These are phyloP conservation scores for Hirtodrosophila histrioides DNA, from an alignment of 2,888 invertebrate species.

Conservation along the genomic window DNA sequence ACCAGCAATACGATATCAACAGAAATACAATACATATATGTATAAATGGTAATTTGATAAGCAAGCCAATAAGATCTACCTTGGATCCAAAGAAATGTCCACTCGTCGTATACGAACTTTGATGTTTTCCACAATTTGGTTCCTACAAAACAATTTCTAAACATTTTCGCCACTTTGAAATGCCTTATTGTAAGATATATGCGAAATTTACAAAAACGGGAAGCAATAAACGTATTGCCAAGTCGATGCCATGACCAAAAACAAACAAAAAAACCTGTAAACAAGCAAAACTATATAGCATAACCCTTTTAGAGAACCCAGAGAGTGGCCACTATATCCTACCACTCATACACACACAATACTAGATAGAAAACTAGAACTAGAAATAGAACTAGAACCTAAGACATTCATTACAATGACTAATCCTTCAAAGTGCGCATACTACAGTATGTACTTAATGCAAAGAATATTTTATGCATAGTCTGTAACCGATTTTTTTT, in stretches of 20 bases:
- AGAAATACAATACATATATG: not conserved
- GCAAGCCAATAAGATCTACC: too few relatives aligned
- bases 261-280: not conserved
- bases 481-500: constrained; percentile 34
- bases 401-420: not conserved
- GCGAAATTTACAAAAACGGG: constrained; percentile 7
- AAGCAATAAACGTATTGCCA: constrained; percentile 44
- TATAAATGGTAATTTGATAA: too few relatives aligned
- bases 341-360: constrained; percentile 1
- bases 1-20: constrained; percentile 33
- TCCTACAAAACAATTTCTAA: too few relatives aligned
- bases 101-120: constrained; percentile 2
- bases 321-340: constrained; percentile 4
- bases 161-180: constrained; percentile 2
- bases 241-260: constrained; percentile 43
- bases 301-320: not conserved
- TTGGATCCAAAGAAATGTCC: too few relatives aligned
- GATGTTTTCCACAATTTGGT: too few relatives aligned
- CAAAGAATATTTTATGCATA: constrained; percentile 23
- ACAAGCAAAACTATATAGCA: constrained; percentile 1
- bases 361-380: not conserved
- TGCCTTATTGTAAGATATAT: constrained; percentile 50
- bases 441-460: constrained; percentile 48
- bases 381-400: not conserved
- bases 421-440: constrained; percentile 13